Evolutionary conservation across 53 echinoderm and acorn worm species (phyloP).

Genomic region (Patiria pectinifera): DNA sequence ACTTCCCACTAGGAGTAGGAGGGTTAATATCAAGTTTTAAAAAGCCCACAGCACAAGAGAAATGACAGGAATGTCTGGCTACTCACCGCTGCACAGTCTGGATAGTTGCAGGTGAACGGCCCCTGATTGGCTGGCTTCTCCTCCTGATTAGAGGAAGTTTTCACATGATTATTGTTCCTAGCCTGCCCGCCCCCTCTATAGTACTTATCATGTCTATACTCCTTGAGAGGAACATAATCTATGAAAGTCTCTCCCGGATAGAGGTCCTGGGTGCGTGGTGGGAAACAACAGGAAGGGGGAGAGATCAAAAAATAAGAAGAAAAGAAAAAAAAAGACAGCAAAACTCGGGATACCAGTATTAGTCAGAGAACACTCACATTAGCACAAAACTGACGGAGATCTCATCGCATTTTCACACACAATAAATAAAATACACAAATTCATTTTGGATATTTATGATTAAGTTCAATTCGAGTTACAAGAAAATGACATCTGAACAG

Average conservation of each 20-base stretch:
- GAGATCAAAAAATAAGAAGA: conserved; percentile 8
- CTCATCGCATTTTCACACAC: not conserved
- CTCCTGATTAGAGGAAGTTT: conserved; percentile 91
- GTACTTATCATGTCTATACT: conserved; percentile 97
- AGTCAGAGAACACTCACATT: conserved; percentile 32
- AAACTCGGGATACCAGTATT: conserved; percentile 40
- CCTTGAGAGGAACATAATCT: conserved; percentile 99
- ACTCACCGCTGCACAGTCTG: conserved; percentile 93
- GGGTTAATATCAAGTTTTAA: not conserved
- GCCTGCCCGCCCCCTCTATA: conserved; percentile 80
- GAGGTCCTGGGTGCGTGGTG: conserved; percentile 80
- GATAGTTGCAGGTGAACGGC: conserved; percentile 87
- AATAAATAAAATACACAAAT: not conserved
- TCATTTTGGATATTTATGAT: not conserved
- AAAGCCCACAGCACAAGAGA: not conserved
- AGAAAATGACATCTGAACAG: too few species aligned
- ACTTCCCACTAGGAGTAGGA: not conserved
- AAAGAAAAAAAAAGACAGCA: too few species aligned
- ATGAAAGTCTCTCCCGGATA: conserved; percentile 95
- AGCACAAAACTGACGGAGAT: not conserved
- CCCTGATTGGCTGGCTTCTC: conserved; percentile 75
- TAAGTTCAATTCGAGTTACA: too few species aligned
- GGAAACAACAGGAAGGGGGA: conserved; percentile 21
- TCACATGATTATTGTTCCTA: conserved; percentile 83
- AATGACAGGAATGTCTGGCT: not conserved